Evolutionary conservation across 1,140 invertebrate genomes (phyloP).

Genomic region (Drosophila repletoides): DNA sequence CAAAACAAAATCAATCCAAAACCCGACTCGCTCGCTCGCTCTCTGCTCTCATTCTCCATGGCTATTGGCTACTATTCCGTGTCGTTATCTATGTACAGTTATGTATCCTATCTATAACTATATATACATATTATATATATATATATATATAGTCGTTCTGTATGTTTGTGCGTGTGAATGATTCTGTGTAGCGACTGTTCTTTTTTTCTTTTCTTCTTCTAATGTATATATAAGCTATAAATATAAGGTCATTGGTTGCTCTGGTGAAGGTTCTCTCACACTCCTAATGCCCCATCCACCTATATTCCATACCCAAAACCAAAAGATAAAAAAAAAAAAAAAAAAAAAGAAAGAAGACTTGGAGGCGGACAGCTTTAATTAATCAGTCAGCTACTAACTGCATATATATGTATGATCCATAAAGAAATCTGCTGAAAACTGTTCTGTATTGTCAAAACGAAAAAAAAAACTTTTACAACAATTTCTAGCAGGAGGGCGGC

Average conservation of each 20-base stretch:
- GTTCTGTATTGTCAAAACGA: no score
- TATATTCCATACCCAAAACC: not conserved
- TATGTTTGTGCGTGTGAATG: not conserved
- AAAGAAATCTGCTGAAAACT: no score
- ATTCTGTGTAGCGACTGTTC: constrained; percentile 28
- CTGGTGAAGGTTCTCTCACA: constrained; percentile 54
- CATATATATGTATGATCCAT: constrained; percentile 4
- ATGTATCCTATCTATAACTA: not conserved
- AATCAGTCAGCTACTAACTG: constrained; percentile 37
- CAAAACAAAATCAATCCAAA: constrained; percentile 4
- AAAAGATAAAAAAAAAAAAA: constrained; percentile 10
- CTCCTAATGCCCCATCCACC: not conserved
- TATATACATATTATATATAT: constrained; percentile 4
- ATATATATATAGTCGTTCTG: constrained; percentile 6
- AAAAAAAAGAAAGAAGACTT: constrained; percentile 17
- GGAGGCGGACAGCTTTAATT: constrained; percentile 45
- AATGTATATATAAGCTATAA: constrained; percentile 6
- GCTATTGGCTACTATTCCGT: constrained; percentile 27
- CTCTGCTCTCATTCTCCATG: constrained; percentile 45
- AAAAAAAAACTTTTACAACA: constrained; percentile 42
- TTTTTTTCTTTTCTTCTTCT: no score
- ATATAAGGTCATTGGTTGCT: constrained; percentile 42
- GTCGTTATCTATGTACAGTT: constrained; percentile 21
- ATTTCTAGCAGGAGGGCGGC: constrained; percentile 92
- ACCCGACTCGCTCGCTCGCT: constrained; percentile 50